Conservation (phyloP, 2,888 invertebrate species). For the Neoascia interrupta region DNA sequence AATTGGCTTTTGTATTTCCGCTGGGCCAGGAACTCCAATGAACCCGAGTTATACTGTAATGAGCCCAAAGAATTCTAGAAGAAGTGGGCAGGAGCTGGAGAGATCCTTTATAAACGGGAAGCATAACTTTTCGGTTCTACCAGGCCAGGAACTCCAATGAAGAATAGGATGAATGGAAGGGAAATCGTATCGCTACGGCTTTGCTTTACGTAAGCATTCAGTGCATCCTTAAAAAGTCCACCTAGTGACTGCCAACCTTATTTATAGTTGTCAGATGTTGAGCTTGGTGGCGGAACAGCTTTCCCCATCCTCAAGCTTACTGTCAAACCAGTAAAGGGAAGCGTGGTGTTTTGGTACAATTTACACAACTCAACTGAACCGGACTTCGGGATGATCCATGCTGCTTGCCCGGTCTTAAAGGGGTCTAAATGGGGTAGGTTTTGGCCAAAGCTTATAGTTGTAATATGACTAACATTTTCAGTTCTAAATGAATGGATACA, state of each 20-base stretch:
- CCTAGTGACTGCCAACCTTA: too few relatives aligned
- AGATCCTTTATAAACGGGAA: too few relatives aligned
- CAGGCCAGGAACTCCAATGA: neutral
- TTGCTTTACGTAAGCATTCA: slow-evolving; percentile 39
- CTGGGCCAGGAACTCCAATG: too few relatives aligned
- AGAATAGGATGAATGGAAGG: too few relatives aligned
- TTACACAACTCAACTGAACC: slow-evolving; percentile 88
- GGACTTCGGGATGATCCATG: slow-evolving; percentile 91
- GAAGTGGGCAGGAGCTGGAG: too few relatives aligned
- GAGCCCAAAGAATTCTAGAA: too few relatives aligned
- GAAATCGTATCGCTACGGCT: slow-evolving; percentile 34
- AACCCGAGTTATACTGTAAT: too few relatives aligned
- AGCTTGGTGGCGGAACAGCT: slow-evolving; percentile 83
- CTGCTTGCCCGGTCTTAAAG: slow-evolving; percentile 94
- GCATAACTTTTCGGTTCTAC: too few relatives aligned
- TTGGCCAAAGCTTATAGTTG: neutral
- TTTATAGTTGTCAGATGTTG: too few relatives aligned
- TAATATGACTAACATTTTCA: slow-evolving; percentile 76
- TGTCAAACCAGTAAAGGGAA: slow-evolving; percentile 80
- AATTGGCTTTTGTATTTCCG: too few relatives aligned
- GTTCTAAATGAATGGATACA: slow-evolving; percentile 92
- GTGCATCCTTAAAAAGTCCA: neutral
- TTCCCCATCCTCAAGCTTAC: slow-evolving; percentile 82
- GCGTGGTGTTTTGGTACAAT: slow-evolving; percentile 83
- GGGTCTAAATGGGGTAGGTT: slow-evolving; percentile 94